phyloP scores from a whole-genome alignment of 1,140 invertebrate genomes.

The Bemisia tabaci region DNA sequence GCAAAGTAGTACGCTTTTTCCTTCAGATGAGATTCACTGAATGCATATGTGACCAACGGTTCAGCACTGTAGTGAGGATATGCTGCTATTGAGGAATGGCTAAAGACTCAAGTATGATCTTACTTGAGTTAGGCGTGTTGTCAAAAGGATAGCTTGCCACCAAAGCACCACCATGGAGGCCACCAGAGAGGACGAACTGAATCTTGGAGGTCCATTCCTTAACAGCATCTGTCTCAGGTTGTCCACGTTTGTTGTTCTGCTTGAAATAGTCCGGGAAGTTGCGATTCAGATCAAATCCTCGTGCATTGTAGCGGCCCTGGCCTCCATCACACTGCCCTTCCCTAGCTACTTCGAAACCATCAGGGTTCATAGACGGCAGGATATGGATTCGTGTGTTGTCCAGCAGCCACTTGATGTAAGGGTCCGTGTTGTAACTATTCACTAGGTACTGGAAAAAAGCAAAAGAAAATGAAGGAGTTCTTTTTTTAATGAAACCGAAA shows the following conservation, averaged over 20 bases:
- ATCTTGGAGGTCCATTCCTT: constrained; percentile 87
- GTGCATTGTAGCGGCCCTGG: constrained; percentile 72
- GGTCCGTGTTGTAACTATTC: constrained; percentile 61
- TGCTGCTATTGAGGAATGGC: too few species aligned
- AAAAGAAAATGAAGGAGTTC: background rate
- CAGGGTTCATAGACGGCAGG: constrained; percentile 84
- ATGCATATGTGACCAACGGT: too few species aligned
- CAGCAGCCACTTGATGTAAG: constrained; percentile 69
- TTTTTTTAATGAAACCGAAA: too few species aligned
- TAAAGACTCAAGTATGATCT: too few species aligned
- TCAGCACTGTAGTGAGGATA: too few species aligned
- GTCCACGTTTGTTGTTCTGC: constrained; percentile 63
- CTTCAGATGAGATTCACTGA: too few species aligned
- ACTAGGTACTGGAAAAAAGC: constrained; percentile 53
- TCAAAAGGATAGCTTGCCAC: constrained; percentile 88
- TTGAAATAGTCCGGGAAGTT: constrained; percentile 91
- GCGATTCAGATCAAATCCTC: constrained; percentile 76
- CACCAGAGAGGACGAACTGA: constrained; percentile 81
- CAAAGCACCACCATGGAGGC: constrained; percentile 79
- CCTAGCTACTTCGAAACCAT: constrained; percentile 73
- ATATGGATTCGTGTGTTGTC: constrained; percentile 85
- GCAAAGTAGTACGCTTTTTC: too few species aligned
- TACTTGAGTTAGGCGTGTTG: constrained; percentile 80
- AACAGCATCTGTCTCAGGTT: constrained; percentile 87
- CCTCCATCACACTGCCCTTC: constrained; percentile 77